Evolutionary conservation across 1,140 invertebrate genomes (phyloP), one percentile per base, ranked within the genome.

Genomic region (Gonatopus flavifemur): DNA sequence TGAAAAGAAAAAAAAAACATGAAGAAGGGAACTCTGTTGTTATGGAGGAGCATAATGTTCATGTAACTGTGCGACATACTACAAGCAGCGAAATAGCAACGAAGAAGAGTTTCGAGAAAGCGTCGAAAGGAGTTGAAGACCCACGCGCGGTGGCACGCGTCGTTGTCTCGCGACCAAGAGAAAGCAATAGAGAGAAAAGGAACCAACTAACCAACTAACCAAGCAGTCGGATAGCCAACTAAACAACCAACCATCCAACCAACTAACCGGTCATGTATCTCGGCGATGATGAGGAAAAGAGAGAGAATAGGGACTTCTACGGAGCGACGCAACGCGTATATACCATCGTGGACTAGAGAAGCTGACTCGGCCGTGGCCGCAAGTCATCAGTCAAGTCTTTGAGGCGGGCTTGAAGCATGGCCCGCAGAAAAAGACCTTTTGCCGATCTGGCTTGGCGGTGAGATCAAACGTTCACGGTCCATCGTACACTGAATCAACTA

Each of bases 371-470:
- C 54, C 55, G 58, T 47, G 50, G 62, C 66, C 52, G 52, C 64
- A 59, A 69, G 69, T 69, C 69, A 69, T 71, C 69, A 71, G 69
- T 71, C 66, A 70, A 70, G 67, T 68, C 68, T 70, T 70, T 70
- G 65, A 69, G 65, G 56, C 59, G 57, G 53, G 53, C 59, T 59
- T 53, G 19, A 52, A 65, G 58, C 52, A 57, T 47, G 31, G 40
- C 56, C 40, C 50, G 63, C 66, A 66, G 64, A 69, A 71, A 71
- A 70, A 70, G 69, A 60, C 63, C 67, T 66, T 67, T 64, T 64
- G 66, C 66, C 66, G 66, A 71, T 71, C 64, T 70, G 62, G 46
- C 60, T 52, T 55, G 59, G 67, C 69, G 67, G 67, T 69, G 51
- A 70, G 69, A 70, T 71, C 69, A 71, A 71, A 71, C 67, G 59